Evolutionary conservation across 2,888 invertebrate species (phyloP).

Genomic region (Ormia ochracea): DNA sequence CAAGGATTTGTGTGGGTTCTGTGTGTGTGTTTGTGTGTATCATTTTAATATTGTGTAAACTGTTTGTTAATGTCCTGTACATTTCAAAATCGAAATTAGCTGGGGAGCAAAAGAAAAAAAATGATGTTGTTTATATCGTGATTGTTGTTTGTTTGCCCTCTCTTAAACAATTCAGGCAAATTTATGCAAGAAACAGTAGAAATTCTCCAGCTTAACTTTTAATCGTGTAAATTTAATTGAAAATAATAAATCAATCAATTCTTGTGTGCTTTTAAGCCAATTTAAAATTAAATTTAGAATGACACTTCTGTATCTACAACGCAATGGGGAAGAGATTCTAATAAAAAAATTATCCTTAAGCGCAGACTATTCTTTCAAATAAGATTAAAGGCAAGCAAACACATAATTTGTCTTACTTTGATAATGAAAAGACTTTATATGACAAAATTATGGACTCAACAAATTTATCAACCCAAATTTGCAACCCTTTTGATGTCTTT

Average conservation of each 20-base stretch:
- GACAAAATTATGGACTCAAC: constrained; percentile 17
- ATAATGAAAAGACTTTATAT: constrained; percentile 11
- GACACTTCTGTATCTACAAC: constrained; percentile 29
- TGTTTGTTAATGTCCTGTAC: constrained; percentile 36
- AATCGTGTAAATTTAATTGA: constrained; percentile 59
- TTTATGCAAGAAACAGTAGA: constrained; percentile 38
- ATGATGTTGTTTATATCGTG: constrained; percentile 14
- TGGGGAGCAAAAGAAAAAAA: constrained; percentile 1
- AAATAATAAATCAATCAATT: constrained; percentile 64
- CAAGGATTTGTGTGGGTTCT: constrained; percentile 39
- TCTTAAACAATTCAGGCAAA: not conserved
- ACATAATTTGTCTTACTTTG: constrained; percentile 1
- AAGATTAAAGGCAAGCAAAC: not conserved
- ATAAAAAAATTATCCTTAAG: not conserved
- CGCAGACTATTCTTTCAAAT: not conserved
- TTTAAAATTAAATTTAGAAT: constrained; percentile 59
- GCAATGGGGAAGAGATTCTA: constrained; percentile 42
- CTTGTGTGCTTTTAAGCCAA: constrained; percentile 45
- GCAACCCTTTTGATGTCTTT: constrained; percentile 43
- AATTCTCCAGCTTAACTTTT: constrained; percentile 53
- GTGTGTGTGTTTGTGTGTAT: not conserved
- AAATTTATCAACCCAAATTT: constrained; percentile 21
- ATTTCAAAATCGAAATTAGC: constrained; percentile 14
- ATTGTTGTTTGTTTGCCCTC: constrained; percentile 2
- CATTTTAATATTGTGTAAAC: constrained; percentile 36